phyloP scores from a whole-genome alignment of 2,888 invertebrate genomes.

The Apeira syringaria region DNA sequence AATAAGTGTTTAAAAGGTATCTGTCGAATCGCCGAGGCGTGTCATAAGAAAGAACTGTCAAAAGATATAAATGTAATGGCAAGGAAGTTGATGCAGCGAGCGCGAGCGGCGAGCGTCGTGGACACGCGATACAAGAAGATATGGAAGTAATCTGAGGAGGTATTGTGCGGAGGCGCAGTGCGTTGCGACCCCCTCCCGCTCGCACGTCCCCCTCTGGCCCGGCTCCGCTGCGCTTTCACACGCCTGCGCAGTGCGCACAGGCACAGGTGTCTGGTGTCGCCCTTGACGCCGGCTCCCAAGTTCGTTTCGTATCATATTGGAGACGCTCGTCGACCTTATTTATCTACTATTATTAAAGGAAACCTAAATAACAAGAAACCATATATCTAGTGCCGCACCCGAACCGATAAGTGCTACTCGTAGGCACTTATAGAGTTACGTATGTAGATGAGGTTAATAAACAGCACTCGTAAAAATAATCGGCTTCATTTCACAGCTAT shows the following conservation, averaged over 20 bases:
- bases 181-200: conserved; percentile 60
- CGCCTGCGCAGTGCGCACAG: too few species aligned
- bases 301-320: conserved; percentile 49
- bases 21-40: conserved; percentile 62
- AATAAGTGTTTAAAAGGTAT: conserved; percentile 27
- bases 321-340: not conserved
- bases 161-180: conserved; percentile 77
- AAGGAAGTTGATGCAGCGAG: conserved; percentile 42
- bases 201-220: conserved; percentile 30
- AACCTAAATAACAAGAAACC: not conserved
- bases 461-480: not conserved
- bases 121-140: conserved; percentile 76
- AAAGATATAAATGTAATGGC: conserved; percentile 64
- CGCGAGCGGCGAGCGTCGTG: conserved; percentile 26
- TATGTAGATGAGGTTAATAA: not conserved
- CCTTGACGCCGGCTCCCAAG: conserved; percentile 70
- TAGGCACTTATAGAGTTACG: not conserved
- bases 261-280: conserved; percentile 81
- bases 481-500: not conserved
- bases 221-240: conserved; percentile 66
- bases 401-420: too few species aligned
- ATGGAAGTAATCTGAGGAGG: conserved; percentile 76
- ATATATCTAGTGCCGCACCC: not conserved
- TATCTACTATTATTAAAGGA: not conserved
- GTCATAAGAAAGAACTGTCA: conserved; percentile 67